Conservation (phyloP, 2,888 invertebrate genomes). For the Lottia gigantea region DNA sequence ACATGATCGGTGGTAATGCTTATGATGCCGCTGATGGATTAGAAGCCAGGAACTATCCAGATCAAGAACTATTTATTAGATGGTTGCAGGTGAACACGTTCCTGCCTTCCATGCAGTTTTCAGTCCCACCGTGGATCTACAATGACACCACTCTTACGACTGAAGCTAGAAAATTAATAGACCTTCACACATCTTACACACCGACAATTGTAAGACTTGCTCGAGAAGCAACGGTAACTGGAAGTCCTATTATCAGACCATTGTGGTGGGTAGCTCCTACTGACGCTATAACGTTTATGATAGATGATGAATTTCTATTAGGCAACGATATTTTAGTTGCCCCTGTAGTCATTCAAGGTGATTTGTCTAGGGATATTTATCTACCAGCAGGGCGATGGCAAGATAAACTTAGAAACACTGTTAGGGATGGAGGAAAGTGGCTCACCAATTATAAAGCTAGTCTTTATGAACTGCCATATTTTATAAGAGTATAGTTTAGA, state of each 20-base stretch:
- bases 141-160: conserved; percentile 41
- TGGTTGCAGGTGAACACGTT: conserved; percentile 91
- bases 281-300: conserved; percentile 81
- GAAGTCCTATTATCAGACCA: conserved; percentile 88
- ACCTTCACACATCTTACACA: conserved; percentile 47
- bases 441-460: conserved; percentile 36
- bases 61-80: conserved; percentile 74
- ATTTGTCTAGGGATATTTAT: conserved; percentile 56
- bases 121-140: conserved; percentile 71
- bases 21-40: conserved; percentile 37
- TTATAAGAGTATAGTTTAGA: conserved; percentile 25
- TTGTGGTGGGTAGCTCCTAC: conserved; percentile 88
- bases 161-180: conserved; percentile 43
- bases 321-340: conserved; percentile 64
- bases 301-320: conserved; percentile 76
- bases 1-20: conserved; percentile 75
- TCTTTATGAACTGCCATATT: conserved; percentile 50
- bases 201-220: conserved; percentile 49
- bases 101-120: conserved; percentile 90
- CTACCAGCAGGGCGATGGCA: conserved; percentile 49
- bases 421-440: conserved; percentile 41
- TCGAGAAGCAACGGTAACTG: conserved; percentile 44
- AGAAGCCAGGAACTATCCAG: conserved; percentile 35
- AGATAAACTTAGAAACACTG: conserved; percentile 31
- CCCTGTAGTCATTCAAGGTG: conserved; percentile 60